A percentile compares a stretch with the other conserved stretches of the same genome.
Conservation (phyloP, 2,888 invertebrate genomes). For the Fragum sueziense region DNA sequence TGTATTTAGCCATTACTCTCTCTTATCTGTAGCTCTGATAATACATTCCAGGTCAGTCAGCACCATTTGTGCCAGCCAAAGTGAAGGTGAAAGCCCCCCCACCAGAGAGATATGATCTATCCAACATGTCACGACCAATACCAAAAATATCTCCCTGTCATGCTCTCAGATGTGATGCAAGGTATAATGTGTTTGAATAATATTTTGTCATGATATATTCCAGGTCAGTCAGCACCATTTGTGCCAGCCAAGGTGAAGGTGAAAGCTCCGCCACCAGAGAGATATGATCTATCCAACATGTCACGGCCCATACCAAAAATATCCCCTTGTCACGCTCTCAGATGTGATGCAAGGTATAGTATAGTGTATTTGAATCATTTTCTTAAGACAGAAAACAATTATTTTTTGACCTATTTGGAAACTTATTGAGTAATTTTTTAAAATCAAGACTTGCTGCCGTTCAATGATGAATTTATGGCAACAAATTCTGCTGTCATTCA, state of each 20-base stretch:
- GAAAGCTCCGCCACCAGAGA: constrained; percentile 31
- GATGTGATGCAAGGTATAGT: constrained; percentile 76
- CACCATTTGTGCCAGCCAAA: constrained; percentile 1
- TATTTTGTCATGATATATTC: too few relatives aligned
- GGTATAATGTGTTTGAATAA: too few relatives aligned
- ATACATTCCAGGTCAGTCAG: not conserved
- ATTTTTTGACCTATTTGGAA: too few relatives aligned
- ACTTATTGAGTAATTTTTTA: too few relatives aligned
- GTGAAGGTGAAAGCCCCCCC: constrained; percentile 25
- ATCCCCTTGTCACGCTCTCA: constrained; percentile 64
- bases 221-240: constrained; percentile 14
- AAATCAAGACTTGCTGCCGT: too few relatives aligned
- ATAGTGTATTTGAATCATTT: not conserved
- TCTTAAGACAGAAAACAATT: too few relatives aligned
- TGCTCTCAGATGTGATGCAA: constrained; percentile 73
- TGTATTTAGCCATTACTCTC: too few relatives aligned
- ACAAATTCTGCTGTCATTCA: too few relatives aligned
- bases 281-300: constrained; percentile 18
- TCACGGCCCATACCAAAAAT: constrained; percentile 25
- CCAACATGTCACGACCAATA: constrained; percentile 11
- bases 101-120: constrained; percentile 29
- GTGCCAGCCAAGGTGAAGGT: constrained; percentile 2
- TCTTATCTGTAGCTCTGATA: too few relatives aligned
- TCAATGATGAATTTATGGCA: too few relatives aligned
- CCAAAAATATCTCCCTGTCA: constrained; percentile 60